Base-by-base conservation (phyloP, 1,140 invertebrate genomes). In the Leucophenga varia region DNA sequence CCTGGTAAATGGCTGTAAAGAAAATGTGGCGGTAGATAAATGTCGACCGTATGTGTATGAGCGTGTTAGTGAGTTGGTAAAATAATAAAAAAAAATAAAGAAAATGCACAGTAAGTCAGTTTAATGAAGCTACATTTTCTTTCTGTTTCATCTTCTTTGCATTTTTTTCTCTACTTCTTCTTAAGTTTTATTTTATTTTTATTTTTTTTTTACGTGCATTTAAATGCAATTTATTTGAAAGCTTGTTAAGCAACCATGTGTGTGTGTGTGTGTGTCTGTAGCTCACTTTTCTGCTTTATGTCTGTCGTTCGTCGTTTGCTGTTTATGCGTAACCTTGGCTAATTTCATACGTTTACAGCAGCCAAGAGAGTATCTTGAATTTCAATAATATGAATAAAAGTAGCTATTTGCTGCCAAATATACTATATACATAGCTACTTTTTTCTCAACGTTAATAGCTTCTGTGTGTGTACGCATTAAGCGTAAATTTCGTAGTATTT, bases 1-100 rank as follows among this genome's bases (percentile, higher is more conserved):
- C 56, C 63, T 67, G 63, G 63, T 67, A 67, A 67, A 67, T 67
- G 63, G 63, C 63, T 67, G 59, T 67, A 67, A 67, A 61, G 63
- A 65, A 65, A 61, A 53, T 61, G 54, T 52, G 52, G 57, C 45
- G 3, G 35, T 47, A 39, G 51, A n/a, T n/a, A n/a, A n/a, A n/a
- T n/a, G n/a, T n/a, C n/a, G 52, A 40, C 38, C 43, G 47, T 37
- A n/a, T 18, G 12, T 31, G 52, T 12, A n/a, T 22, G n/a, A n/a
- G 36, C 32, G 35, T 42, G 18, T 41, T 21, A 45, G 40, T 45
- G 49, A 31, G 43, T 48, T n/a, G n/a, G n/a, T n/a, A n/a, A n/a
- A n/a, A n/a, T n/a, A n/a, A n/a, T n/a, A n/a, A n/a, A n/a, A n/a
- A n/a, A n/a, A n/a, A n/a, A n/a, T n/a, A n/a, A n/a, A n/a, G n/a